phyloP scores from a whole-genome alignment of 2,888 invertebrate genomes.

The Pollenia labialis region DNA sequence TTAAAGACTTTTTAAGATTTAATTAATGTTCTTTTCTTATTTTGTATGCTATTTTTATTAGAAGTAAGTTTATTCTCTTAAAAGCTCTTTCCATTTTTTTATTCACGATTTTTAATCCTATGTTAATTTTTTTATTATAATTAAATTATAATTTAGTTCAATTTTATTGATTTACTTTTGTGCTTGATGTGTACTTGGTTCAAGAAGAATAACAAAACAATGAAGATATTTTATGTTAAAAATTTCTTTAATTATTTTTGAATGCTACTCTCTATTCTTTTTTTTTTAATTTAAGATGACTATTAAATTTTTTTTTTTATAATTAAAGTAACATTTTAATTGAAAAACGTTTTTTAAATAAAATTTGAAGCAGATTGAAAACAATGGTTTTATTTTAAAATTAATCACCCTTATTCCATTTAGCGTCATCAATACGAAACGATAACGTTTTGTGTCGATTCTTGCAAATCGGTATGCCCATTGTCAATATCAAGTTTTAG shows the following conservation, averaged over 20 bases:
- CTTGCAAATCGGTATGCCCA: no score
- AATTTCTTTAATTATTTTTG: neutral
- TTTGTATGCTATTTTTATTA: neutral
- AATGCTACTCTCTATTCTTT: conserved; percentile 1
- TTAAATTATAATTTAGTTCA: conserved; percentile 46
- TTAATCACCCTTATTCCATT: no score
- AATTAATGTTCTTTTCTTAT: neutral
- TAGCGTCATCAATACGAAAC: no score
- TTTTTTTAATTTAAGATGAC: conserved; percentile 40
- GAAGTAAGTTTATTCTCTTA: neutral
- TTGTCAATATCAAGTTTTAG: no score
- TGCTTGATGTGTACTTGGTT: conserved; percentile 18
- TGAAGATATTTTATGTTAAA: neutral
- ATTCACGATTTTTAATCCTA: neutral
- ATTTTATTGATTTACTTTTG: conserved; percentile 36
- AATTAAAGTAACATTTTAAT: conserved; percentile 21
- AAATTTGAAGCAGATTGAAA: conserved; percentile 5
- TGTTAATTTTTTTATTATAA: conserved; percentile 9
- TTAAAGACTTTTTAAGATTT: conserved; percentile 29
- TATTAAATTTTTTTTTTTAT: conserved; percentile 29
- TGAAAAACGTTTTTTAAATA: conserved; percentile 14
- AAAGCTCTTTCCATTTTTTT: conserved; percentile 14
- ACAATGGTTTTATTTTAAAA: no score
- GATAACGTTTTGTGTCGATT: no score
- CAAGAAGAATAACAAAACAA: neutral